These are phyloP conservation scores for Beaufortia kweichowensis DNA, from an alignment of 2,113 vertebrate species.

Conservation along the genomic window DNA sequence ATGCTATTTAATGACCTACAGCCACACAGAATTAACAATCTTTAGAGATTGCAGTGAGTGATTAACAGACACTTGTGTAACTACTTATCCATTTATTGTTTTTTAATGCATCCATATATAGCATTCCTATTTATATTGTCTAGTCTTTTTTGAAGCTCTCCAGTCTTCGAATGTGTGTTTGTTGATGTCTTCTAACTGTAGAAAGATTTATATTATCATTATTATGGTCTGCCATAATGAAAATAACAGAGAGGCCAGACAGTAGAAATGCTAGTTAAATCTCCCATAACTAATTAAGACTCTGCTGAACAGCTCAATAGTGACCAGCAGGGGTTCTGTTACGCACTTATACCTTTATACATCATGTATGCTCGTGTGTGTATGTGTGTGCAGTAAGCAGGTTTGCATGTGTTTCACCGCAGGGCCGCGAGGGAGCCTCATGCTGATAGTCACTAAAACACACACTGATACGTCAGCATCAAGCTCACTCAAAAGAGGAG, in stretches of 20 bases:
- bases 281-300: slow-evolving; percentile 29
- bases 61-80: no score
- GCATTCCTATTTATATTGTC: no score
- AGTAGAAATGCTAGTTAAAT: slow-evolving; percentile 9
- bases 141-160: no score
- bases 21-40: no score
- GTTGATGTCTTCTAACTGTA: no score
- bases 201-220: no score
- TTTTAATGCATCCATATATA: no score
- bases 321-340: slow-evolving; percentile 19
- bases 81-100: no score
- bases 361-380: slow-evolving; percentile 6
- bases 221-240: no score
- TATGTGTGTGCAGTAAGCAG: neutral
- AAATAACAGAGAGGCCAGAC: neutral
- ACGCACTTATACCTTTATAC: slow-evolving; percentile 2
- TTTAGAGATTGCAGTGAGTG: no score
- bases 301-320: slow-evolving; percentile 16
- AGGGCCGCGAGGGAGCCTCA: slow-evolving; percentile 38
- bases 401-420: slow-evolving; percentile 15
- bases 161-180: no score
- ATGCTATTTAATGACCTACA: no score
- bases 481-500: slow-evolving; percentile 24
- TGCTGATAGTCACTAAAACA: slow-evolving; percentile 11
- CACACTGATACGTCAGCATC: slow-evolving; percentile 8